Percentiles rank a stretch among this genome's conserved stretches.
phyloP scores from a whole-genome alignment of 2,113 vertebrate species.

The Lycaon pictus region DNA sequence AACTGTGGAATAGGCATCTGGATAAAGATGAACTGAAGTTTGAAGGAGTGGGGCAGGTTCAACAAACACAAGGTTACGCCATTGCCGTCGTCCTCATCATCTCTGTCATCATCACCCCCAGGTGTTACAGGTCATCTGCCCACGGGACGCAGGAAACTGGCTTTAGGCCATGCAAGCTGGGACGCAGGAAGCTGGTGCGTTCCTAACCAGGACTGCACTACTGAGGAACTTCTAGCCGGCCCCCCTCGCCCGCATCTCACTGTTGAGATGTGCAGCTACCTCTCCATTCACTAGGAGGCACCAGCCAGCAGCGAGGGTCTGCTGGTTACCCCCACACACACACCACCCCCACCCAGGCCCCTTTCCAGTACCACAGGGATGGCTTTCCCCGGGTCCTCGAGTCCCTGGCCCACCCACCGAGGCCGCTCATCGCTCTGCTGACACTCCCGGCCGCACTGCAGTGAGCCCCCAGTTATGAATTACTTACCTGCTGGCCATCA shows the following conservation, averaged over 20 bases:
- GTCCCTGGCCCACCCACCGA: background rate
- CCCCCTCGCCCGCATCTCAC: background rate
- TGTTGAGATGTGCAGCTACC: background rate
- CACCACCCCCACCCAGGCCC: background rate
- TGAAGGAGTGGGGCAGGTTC: background rate
- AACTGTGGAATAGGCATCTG: background rate
- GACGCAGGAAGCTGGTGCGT: background rate
- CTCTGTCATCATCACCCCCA: background rate
- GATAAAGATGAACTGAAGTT: background rate
- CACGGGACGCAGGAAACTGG: background rate
- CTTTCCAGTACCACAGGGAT: background rate
- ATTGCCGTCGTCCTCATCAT: background rate
- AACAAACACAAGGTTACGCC: background rate
- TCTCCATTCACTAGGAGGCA: background rate
- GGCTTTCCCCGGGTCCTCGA: background rate
- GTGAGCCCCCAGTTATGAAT: slow-evolving; percentile 52
- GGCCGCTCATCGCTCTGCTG: background rate
- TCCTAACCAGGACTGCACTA: background rate
- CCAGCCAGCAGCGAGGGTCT: background rate
- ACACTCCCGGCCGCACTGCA: background rate
- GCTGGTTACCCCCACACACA: background rate
- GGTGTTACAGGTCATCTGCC: no score
- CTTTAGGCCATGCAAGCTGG: background rate
- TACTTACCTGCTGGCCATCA: slow-evolving; percentile 35
- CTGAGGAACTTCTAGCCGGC: background rate